Evolutionary conservation across 2,888 invertebrate species (phyloP).

Genomic region (Pseudanteris insignis): DNA sequence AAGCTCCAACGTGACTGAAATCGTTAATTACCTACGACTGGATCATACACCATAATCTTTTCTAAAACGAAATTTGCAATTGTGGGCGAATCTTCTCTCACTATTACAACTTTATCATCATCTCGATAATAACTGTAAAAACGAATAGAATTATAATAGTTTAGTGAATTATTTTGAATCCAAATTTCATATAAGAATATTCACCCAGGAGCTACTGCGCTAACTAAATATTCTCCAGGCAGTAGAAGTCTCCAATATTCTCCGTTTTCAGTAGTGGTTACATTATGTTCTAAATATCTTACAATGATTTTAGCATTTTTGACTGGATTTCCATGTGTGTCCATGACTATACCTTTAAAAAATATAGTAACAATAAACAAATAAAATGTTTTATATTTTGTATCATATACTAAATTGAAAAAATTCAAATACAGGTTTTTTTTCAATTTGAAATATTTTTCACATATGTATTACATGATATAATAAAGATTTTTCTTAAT

Average conservation of each 20-base stretch:
- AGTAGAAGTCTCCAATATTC: conserved; percentile 94
- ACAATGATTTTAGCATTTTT: conserved; percentile 81
- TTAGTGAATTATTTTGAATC: too few relatives aligned
- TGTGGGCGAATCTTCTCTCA: conserved; percentile 62
- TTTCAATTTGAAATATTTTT: too few relatives aligned
- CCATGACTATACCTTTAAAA: conserved; percentile 71
- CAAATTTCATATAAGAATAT: too few relatives aligned
- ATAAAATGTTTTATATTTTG: neutral
- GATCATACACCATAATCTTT: too few relatives aligned
- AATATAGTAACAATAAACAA: neutral
- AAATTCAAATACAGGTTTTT: too few relatives aligned
- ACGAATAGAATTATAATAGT: too few relatives aligned
- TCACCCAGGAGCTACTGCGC: conserved; percentile 79
- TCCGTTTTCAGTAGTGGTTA: conserved; percentile 82
- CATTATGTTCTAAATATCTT: conserved; percentile 80
- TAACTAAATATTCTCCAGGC: conserved; percentile 85
- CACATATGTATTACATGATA: too few relatives aligned
- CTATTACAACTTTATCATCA: conserved; percentile 60
- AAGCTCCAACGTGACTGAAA: too few relatives aligned
- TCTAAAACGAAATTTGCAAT: conserved; percentile 67
- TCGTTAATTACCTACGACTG: too few relatives aligned
- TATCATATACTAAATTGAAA: conserved; percentile 1
- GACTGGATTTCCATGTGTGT: conserved; percentile 73
- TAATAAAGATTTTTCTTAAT: too few relatives aligned
- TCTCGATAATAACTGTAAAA: conserved; percentile 70